Conservation (phyloP, 2,113 vertebrate species). For the Pseudonaja textilis region DNA sequence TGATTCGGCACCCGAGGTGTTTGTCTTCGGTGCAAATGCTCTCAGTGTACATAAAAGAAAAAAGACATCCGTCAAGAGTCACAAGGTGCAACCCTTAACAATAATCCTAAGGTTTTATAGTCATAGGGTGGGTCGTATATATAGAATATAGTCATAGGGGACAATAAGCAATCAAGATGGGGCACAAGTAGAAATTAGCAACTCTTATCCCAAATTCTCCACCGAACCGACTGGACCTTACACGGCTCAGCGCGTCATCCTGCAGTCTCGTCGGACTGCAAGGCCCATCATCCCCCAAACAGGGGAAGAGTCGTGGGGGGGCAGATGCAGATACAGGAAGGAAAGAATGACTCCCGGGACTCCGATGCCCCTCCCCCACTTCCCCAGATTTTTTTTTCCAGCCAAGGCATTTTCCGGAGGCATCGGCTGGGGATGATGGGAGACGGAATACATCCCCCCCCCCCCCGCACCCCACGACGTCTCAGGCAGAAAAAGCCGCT, state of each 20-base stretch:
- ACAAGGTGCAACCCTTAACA: too few species aligned
- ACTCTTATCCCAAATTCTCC: not conserved
- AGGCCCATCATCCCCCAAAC: not conserved
- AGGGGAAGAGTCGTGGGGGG: not conserved
- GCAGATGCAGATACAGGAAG: not conserved
- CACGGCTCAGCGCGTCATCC: not conserved
- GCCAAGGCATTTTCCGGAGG: not conserved
- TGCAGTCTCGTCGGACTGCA: not conserved
- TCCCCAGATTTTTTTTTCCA: too few species aligned
- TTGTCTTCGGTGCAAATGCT: too few species aligned
- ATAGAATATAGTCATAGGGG: too few species aligned
- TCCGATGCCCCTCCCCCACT: too few species aligned
- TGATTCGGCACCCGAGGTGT: too few species aligned
- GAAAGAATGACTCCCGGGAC: not conserved
- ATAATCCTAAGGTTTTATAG: too few species aligned
- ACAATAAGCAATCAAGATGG: not conserved
- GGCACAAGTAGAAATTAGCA: too few species aligned
- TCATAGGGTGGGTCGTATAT: too few species aligned
- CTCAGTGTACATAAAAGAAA: too few species aligned
- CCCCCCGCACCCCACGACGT: too few species aligned
- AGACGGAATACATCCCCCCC: not conserved
- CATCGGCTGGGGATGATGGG: not conserved
- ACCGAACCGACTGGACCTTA: fast-evolving
- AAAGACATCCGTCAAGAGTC: too few species aligned
- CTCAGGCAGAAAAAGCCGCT: not conserved